Base-by-base conservation (phyloP, 2,888 invertebrate species). In the Nemapogon koenigi region DNA sequence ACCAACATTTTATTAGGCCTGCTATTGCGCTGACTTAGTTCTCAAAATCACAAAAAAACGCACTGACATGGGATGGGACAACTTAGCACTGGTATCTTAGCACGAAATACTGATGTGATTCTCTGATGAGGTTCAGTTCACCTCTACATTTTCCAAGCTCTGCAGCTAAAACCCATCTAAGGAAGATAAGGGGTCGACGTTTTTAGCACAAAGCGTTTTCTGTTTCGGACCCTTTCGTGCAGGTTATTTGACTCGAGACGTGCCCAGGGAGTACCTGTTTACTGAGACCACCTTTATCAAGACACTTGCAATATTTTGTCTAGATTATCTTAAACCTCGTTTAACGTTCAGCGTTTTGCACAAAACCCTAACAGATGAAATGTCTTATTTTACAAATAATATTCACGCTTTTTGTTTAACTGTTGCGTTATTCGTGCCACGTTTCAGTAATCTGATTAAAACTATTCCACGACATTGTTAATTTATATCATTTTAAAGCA, bases 161-260 rank as follows among this genome's bases (percentile, higher is more conserved):
- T 75, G 60, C 73, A 69, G 64, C 39, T 51, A 51, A 57, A 57
- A 65, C 64, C 69, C 68, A 68, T 72, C 62, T 66, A 55, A 60
- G 56, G 51, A 50, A 70, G 75, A 76, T 75, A 75, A 71, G 68
- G 61, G 71, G 73, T 71, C 72, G 72, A 76, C 71, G 68, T 73
- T 76, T 75, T 72, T 73, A 75, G 72, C 72, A 72, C 75, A 73
- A 73, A 72, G 66, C 69, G 62, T 70, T 71, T 70, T 73, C 73
- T 72, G 69, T 73, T 71, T 70, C 56, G 62, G 64, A 60, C 67
- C 69, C 59, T 67, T 63, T 65, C 68, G 62, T 64, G 59, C 65
- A 59, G 69, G 64, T 70, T 68, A 64, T 70, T 71, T 68, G 68
- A 68, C 63, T 71, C 57, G 50, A 63, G 65, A 68, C 70, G 66